A percentile compares a stretch with the other conserved stretches of the same genome.
Evolutionary conservation across 2,113 vertebrate species (phyloP).

Genomic region (Oncorhynchus masou): DNA sequence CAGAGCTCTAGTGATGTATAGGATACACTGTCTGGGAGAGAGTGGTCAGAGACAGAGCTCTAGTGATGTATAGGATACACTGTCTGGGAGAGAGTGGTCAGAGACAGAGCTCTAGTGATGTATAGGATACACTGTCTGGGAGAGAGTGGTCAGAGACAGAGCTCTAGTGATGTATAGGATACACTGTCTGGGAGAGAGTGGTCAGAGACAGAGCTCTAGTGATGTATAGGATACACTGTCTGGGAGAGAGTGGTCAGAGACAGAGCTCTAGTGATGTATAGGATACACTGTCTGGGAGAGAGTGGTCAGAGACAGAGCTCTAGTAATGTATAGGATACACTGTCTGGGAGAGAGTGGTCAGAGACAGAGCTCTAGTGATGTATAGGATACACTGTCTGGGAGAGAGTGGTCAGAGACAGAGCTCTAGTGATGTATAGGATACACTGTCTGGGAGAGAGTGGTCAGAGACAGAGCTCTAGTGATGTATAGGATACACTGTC

Average conservation of each 20-base stretch:
- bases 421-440: not conserved
- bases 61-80: not conserved
- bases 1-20: conserved; percentile 49
- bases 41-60: conserved; percentile 31
- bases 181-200: conserved; percentile 25
- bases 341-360: not conserved
- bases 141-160: conserved; percentile 52
- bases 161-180: conserved; percentile 53
- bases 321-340: too few species aligned
- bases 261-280: conserved; percentile 49
- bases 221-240: too few species aligned
- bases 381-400: conserved; percentile 43
- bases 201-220: conserved; percentile 4
- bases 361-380: conserved; percentile 42
- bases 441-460: too few species aligned
- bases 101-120: conserved; percentile 58
- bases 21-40: conserved; percentile 34
- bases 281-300: conserved; percentile 34
- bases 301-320: conserved; percentile 53
- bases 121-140: conserved; percentile 4
- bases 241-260: conserved; percentile 51
- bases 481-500: conserved; percentile 52
- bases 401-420: conserved; percentile 2
- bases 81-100: conserved; percentile 39
- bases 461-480: conserved; percentile 56